Percentiles rank a stretch among this genome's conserved stretches.
These are phyloP conservation scores for Salticus scenicus DNA, from an alignment of 2,888 invertebrate genomes.

Conservation along the genomic window DNA sequence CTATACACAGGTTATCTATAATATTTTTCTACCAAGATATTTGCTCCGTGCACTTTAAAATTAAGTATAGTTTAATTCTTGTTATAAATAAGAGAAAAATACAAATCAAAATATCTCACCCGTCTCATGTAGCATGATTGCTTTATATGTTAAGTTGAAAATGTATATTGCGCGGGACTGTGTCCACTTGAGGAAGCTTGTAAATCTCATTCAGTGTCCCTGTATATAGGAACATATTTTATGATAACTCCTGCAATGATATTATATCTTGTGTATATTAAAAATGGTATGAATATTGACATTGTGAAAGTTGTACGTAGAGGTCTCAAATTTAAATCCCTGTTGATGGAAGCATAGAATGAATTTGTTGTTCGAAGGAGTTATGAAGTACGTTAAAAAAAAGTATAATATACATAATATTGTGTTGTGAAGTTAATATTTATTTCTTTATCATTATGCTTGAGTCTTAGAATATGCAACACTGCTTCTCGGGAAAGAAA, in stretches of 20 bases:
- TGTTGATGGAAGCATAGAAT: not conserved
- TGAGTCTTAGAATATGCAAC: not conserved
- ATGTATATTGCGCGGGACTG: not conserved
- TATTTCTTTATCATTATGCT: not conserved
- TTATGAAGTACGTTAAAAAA: not conserved
- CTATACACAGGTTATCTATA: too few species aligned
- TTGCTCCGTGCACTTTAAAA: too few species aligned
- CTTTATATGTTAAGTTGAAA: not conserved
- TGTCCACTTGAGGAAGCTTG: not conserved
- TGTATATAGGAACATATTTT: constrained; percentile 17
- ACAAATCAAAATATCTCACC: not conserved
- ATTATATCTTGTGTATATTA: constrained; percentile 7
- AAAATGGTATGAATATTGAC: not conserved
- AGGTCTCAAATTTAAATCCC: not conserved
- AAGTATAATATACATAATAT: not conserved
- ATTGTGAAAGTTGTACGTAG: not conserved
- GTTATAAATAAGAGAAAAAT: too few species aligned
- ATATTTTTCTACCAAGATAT: too few species aligned
- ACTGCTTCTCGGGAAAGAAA: not conserved
- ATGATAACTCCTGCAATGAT: constrained; percentile 11
- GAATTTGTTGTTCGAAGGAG: not conserved
- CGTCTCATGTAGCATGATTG: not conserved
- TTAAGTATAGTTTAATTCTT: too few species aligned
- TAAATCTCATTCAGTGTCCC: not conserved
- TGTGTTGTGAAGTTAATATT: not conserved